These are phyloP conservation scores for Catocala fraxini DNA, from an alignment of 2,888 invertebrate species.

Conservation along the genomic window DNA sequence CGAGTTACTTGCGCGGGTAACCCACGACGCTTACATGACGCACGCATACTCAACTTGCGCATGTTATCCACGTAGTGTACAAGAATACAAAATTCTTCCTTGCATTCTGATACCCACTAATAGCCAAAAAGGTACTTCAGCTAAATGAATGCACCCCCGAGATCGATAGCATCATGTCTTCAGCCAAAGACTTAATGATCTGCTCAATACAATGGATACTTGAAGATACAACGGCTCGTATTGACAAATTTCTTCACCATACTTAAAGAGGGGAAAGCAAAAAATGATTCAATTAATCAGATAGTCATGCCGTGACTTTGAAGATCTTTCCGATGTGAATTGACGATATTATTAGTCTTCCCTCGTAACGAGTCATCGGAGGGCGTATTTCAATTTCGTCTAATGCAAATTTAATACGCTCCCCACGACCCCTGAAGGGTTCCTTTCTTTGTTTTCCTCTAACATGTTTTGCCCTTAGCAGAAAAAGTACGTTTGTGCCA, in stretches of 20 bases:
- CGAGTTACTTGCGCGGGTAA: no score
- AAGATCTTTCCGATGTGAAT: constrained; percentile 75
- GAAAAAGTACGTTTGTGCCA: constrained; percentile 46
- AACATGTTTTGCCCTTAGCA: constrained; percentile 43
- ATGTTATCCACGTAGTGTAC: no score
- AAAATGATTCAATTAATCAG: constrained; percentile 86
- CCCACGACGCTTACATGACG: no score
- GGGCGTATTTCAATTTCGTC: constrained; percentile 86
- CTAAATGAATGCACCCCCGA: neutral
- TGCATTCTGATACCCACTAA: neutral
- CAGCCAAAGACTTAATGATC: constrained; percentile 31
- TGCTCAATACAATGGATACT: constrained; percentile 40
- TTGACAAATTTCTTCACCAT: constrained; percentile 58
- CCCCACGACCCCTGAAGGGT: constrained; percentile 75
- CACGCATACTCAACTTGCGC: no score
- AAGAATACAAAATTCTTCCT: no score
- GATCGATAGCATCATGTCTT: neutral
- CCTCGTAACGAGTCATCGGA: constrained; percentile 81
- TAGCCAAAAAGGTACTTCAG: neutral
- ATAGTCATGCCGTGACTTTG: constrained; percentile 82
- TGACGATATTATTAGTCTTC: constrained; percentile 84
- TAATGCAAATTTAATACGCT: constrained; percentile 87
- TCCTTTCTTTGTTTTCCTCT: constrained; percentile 81
- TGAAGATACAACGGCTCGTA: constrained; percentile 48
- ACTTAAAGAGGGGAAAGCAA: constrained; percentile 60